These are phyloP conservation scores for Molossus alvarezi DNA, from an alignment of 2,797 vertebrate genomes.

Conservation along the genomic window DNA sequence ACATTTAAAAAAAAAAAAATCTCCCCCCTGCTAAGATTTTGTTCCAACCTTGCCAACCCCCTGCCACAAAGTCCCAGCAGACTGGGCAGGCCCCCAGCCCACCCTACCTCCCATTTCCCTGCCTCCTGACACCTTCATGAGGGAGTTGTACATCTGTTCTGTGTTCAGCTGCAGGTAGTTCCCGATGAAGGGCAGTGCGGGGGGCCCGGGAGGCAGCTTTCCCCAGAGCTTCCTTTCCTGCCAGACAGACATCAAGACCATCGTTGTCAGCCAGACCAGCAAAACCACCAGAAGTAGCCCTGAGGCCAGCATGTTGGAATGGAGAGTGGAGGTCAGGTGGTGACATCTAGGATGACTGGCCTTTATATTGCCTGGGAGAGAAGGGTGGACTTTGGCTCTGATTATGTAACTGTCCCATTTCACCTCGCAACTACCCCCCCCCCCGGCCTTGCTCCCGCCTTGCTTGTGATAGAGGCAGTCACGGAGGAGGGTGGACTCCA, in stretches of 20 bases:
- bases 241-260: constrained; percentile 70
- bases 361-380: background rate
- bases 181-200: constrained; percentile 92
- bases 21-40: background rate
- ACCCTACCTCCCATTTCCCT: background rate
- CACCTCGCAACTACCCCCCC: fast-evolving
- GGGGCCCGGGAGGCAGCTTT: constrained; percentile 92
- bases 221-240: constrained; percentile 3
- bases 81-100: fast-evolving
- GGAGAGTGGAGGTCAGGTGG: background rate
- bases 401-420: background rate
- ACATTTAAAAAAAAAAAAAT: background rate
- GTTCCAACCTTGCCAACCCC: too few species aligned
- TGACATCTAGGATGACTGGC: background rate
- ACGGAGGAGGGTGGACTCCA: background rate
- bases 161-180: constrained; percentile 88
- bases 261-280: constrained; percentile 43
- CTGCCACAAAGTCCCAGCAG: background rate
- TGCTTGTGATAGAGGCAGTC: background rate
- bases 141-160: constrained; percentile 75
- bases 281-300: constrained; percentile 69
- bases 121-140: constrained; percentile 87
- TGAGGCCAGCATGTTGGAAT: constrained; percentile 69
- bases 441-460: background rate
- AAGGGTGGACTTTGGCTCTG: background rate